A percentile compares a stretch with the other conserved stretches of the same genome.
Evolutionary conservation across 2,888 invertebrate species (phyloP).

Genomic region (Caenorhabditis afra): DNA sequence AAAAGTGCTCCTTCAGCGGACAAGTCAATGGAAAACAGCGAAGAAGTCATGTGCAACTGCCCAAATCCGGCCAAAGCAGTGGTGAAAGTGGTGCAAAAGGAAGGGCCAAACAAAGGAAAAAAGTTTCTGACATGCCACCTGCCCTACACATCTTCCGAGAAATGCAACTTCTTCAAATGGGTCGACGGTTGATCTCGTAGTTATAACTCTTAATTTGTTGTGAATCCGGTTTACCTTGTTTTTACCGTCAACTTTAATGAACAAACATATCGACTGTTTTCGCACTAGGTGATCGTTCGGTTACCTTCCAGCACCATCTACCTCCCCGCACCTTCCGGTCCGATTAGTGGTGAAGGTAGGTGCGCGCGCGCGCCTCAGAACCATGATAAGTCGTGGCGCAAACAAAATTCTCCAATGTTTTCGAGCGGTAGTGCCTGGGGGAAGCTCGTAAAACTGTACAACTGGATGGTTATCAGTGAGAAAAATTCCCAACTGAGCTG

Average conservation of each 20-base stretch:
- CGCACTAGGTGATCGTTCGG: background rate
- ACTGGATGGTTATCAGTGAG: conserved; percentile 36
- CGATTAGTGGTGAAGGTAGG: background rate
- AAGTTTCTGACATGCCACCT: conserved; percentile 70
- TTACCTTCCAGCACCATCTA: background rate
- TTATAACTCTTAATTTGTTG: background rate
- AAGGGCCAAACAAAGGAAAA: conserved; percentile 74
- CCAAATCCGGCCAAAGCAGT: conserved; percentile 49
- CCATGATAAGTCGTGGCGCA: conserved; percentile 23
- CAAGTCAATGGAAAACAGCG: background rate
- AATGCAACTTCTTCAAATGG: conserved; percentile 75
- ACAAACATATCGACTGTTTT: background rate
- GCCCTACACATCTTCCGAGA: conserved; percentile 54
- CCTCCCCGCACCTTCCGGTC: background rate
- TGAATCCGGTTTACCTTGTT: background rate
- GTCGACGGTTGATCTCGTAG: conserved; percentile 22
- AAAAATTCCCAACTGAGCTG: conserved; percentile 12
- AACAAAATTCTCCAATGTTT: conserved; percentile 20
- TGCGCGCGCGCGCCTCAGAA: too few relatives aligned
- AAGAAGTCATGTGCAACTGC: conserved; percentile 60
- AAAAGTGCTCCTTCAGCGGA: background rate
- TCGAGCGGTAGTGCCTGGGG: conserved; percentile 17
- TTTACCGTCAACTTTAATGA: background rate
- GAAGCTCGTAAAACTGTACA: conserved; percentile 26
- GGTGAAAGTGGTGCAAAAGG: conserved; percentile 66